These are phyloP conservation scores for Macropodus opercularis DNA, from an alignment of 2,797 vertebrate genomes.

Conservation along the genomic window DNA sequence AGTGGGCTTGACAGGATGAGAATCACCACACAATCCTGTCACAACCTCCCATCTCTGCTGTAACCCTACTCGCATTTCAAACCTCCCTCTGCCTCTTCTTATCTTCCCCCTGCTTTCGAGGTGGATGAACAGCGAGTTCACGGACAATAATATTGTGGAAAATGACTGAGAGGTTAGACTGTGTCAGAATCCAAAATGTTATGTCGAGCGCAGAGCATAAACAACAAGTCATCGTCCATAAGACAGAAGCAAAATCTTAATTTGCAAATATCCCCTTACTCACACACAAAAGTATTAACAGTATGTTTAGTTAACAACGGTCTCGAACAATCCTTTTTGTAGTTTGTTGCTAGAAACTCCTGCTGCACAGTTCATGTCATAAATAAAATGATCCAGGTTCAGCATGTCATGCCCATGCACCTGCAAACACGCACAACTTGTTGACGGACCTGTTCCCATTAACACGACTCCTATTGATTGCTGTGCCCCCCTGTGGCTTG, in stretches of 20 bases:
- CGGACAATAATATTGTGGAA: slow-evolving; percentile 50
- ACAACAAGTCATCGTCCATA: slow-evolving; percentile 11
- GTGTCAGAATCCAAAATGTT: slow-evolving; percentile 42
- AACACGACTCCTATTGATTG: slow-evolving; percentile 17
- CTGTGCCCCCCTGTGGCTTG: slow-evolving; percentile 21
- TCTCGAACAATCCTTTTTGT: background rate
- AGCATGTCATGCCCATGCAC: slow-evolving; percentile 20
- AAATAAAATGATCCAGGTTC: slow-evolving; percentile 19
- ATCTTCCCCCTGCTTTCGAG: slow-evolving; percentile 58
- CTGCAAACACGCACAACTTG: slow-evolving; percentile 30
- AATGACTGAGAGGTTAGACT: slow-evolving; percentile 45
- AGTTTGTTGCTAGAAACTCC: background rate
- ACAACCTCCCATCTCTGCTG: slow-evolving; percentile 75
- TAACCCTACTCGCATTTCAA: slow-evolving; percentile 75
- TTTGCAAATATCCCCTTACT: background rate
- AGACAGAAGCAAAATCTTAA: slow-evolving; percentile 13
- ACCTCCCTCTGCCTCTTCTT: slow-evolving; percentile 66
- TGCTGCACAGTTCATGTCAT: slow-evolving; percentile 12
- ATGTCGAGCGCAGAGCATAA: slow-evolving; percentile 31
- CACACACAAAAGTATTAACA: background rate
- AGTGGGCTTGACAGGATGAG: slow-evolving; percentile 93
- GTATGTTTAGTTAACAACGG: background rate
- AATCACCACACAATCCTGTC: slow-evolving; percentile 83
- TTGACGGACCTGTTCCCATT: slow-evolving; percentile 24
- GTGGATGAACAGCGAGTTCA: slow-evolving; percentile 57